Percentiles rank a stretch among this genome's conserved stretches.
Conservation (phyloP, 2,797 vertebrate species). For the Melanotaenia trifasciata region DNA sequence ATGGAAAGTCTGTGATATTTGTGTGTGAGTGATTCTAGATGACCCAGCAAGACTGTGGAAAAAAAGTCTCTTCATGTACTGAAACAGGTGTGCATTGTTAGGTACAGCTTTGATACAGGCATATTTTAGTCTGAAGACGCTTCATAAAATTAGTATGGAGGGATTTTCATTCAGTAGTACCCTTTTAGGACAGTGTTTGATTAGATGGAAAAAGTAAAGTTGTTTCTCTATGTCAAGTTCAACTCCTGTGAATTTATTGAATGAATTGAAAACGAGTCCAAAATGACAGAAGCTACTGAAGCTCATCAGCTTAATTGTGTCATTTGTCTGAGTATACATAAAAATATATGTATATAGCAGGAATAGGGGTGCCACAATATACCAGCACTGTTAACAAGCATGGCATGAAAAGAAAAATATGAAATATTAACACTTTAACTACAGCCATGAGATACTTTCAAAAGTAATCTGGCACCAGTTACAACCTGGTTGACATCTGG, state of each 20-base stretch:
- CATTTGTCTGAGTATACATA: not conserved
- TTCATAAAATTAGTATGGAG: not conserved
- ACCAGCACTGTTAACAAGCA: not conserved
- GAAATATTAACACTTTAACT: not conserved
- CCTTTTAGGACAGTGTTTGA: not conserved
- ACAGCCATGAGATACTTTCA: not conserved
- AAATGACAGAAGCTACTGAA: not conserved
- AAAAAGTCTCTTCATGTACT: slow-evolving; percentile 19
- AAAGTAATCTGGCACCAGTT: not conserved
- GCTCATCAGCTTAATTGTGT: not conserved
- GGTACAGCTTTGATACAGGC: not conserved
- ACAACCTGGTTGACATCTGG: not conserved
- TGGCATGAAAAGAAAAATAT: not conserved
- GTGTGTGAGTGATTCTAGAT: slow-evolving; percentile 57
- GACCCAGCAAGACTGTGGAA: slow-evolving; percentile 41
- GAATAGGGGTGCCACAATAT: not conserved
- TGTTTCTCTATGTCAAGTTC: not conserved
- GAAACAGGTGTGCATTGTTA: slow-evolving; percentile 26
- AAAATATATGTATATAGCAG: not conserved
- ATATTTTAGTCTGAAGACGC: not conserved
- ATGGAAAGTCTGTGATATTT: slow-evolving; percentile 69
- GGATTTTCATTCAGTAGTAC: not conserved
- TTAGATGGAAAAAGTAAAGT: not conserved
- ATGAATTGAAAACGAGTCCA: not conserved
- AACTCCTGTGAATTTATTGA: not conserved